phyloP scores from a whole-genome alignment of 2,113 vertebrate genomes.

The Cyanocitta stelleri region DNA sequence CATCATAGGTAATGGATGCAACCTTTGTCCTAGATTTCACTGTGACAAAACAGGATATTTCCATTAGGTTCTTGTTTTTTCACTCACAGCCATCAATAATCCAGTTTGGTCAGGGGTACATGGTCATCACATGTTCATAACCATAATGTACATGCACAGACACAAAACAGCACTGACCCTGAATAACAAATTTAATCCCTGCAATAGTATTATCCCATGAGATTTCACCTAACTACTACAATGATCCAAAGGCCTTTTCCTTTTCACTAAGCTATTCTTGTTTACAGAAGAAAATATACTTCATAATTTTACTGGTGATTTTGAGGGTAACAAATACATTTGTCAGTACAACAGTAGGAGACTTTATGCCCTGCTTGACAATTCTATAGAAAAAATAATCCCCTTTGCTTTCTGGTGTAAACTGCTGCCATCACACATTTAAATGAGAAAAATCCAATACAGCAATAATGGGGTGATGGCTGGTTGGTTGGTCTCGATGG shows the following conservation, averaged over 20 bases:
- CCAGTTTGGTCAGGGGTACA: neutral
- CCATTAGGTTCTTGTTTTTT: neutral
- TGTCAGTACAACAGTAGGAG: neutral
- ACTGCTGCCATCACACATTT: neutral
- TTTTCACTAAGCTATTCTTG: neutral
- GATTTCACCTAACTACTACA: neutral
- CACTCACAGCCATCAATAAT: neutral
- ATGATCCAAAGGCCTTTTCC: neutral
- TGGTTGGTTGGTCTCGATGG: neutral
- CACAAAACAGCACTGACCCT: neutral
- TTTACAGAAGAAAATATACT: neutral
- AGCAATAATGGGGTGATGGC: neutral
- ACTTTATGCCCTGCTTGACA: neutral
- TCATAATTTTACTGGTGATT: neutral
- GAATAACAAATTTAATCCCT: neutral
- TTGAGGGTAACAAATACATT: neutral
- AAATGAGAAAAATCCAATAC: conserved; percentile 7
- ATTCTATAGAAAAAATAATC: neutral
- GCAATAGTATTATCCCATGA: neutral
- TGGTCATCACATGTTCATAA: neutral
- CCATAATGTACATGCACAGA: neutral
- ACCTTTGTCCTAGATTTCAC: neutral
- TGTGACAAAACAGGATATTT: neutral
- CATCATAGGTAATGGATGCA: neutral
- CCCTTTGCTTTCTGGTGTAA: conserved; percentile 10